Percentiles rank a stretch among this genome's conserved stretches.
phyloP scores from a whole-genome alignment of 2,113 vertebrate species.

The Theristicus caerulescens region DNA sequence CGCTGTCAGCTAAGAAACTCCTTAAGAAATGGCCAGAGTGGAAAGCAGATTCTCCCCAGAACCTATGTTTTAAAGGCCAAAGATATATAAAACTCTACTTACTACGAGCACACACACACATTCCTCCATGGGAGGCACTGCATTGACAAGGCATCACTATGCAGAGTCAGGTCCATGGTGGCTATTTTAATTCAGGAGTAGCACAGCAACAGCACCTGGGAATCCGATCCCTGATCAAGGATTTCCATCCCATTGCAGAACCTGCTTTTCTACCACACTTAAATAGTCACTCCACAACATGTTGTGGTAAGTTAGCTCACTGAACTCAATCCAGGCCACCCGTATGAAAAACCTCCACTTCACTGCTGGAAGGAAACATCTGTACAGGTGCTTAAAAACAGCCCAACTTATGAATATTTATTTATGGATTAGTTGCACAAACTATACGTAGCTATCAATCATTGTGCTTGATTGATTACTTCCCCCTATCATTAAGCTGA shows the following conservation, averaged over 20 bases:
- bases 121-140: neutral
- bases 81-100: neutral
- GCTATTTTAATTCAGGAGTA: neutral
- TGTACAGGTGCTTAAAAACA: neutral
- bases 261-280: neutral
- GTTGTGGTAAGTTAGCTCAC: fast-evolving
- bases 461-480: neutral
- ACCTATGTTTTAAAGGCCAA: neutral
- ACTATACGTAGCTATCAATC: neutral
- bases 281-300: neutral
- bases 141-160: neutral
- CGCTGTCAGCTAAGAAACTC: neutral
- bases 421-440: neutral
- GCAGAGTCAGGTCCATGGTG: fast-evolving
- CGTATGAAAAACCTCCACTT: neutral
- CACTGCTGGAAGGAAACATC: neutral
- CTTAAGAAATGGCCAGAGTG: neutral
- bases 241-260: neutral
- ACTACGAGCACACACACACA: neutral
- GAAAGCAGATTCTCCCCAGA: neutral
- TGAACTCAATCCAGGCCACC: neutral
- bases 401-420: neutral
- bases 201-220: neutral
- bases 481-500: neutral
- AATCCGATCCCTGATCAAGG: neutral